Evolutionary conservation across 2,113 vertebrate genomes (phyloP).

Genomic region (Corythoichthys haematopterus): DNA sequence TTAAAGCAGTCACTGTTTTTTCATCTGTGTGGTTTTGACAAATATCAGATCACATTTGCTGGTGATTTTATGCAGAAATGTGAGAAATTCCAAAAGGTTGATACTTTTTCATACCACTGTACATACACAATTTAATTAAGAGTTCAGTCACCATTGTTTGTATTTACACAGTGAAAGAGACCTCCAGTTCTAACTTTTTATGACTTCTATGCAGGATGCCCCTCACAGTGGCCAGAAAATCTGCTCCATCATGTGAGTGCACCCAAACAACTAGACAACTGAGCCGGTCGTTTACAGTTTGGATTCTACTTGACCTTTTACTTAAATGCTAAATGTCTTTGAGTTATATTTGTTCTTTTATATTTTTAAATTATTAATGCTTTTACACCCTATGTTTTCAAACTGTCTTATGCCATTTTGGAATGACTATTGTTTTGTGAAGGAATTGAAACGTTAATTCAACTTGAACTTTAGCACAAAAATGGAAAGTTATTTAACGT

Average conservation of each 20-base stretch:
- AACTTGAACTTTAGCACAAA: no score
- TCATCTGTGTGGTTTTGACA: no score
- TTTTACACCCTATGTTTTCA: neutral
- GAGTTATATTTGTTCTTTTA: conserved; percentile 11
- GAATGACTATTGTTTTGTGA: neutral
- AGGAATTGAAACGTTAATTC: neutral
- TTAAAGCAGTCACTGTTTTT: no score
- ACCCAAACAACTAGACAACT: conserved; percentile 9
- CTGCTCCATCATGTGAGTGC: conserved; percentile 82
- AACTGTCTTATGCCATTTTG: neutral
- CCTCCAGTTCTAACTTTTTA: no score
- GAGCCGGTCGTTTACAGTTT: conserved; percentile 36
- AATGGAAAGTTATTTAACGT: no score
- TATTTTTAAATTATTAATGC: neutral
- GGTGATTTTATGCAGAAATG: no score
- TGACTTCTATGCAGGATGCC: conserved; percentile 63
- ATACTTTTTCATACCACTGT: no score
- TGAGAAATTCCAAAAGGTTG: no score
- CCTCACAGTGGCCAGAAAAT: conserved; percentile 55
- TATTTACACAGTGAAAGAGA: no score
- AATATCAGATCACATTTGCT: no score
- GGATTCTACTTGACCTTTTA: conserved; percentile 9
- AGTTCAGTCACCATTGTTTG: no score
- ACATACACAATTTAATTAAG: no score
- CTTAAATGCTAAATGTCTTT: conserved; percentile 7